Evolutionary conservation across 2,113 vertebrate species (phyloP).

Genomic region (Zosterops hypoxanthus): DNA sequence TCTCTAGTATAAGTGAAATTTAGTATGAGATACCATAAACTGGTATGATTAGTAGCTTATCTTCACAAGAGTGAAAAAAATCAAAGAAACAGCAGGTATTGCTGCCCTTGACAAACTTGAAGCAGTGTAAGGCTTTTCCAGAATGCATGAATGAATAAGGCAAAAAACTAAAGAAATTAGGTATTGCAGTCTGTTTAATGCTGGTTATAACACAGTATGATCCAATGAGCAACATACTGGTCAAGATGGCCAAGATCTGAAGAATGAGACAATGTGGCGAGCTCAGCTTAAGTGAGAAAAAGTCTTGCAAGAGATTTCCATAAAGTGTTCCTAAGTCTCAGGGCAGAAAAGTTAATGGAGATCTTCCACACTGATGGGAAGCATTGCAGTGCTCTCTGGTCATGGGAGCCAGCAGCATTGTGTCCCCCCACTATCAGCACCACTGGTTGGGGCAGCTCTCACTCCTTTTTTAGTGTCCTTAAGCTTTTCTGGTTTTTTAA

Average conservation of each 20-base stretch:
- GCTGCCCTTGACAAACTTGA: not conserved
- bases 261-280: not conserved
- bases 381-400: not conserved
- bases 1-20: not conserved
- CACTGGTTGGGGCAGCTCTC: rapidly evolving
- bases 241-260: not conserved
- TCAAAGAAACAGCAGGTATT: not conserved
- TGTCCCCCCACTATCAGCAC: too few species aligned
- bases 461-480: not conserved
- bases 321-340: not conserved
- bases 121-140: not conserved
- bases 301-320: not conserved
- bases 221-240: not conserved
- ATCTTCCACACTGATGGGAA: not conserved
- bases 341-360: not conserved
- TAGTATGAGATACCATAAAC: not conserved
- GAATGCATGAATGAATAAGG: not conserved
- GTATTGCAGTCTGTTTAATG: not conserved
- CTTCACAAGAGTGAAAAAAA: not conserved
- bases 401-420: not conserved
- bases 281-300: not conserved
- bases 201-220: not conserved
- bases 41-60: not conserved
- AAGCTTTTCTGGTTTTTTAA: not conserved
- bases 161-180: not conserved